Evolutionary conservation across 2,113 vertebrate species (phyloP).

Genomic region (Mixornis gularis): DNA sequence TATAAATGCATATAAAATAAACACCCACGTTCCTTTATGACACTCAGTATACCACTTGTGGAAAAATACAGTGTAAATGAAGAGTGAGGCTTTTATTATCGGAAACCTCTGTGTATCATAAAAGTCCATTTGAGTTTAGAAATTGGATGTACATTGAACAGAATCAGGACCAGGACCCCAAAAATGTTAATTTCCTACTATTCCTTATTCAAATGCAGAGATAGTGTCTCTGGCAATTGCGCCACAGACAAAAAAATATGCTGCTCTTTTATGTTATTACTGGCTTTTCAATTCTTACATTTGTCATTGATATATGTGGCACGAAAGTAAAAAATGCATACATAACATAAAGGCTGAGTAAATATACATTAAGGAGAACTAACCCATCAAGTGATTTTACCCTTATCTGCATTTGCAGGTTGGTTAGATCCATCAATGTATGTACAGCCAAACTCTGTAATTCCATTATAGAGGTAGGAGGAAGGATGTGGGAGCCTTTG

Average conservation of each 20-base stretch:
- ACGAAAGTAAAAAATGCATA: constrained; percentile 78
- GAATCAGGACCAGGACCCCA: neutral
- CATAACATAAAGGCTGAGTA: constrained; percentile 79
- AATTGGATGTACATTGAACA: neutral
- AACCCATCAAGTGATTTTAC: constrained; percentile 73
- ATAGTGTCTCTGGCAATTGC: neutral
- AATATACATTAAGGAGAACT: constrained; percentile 81
- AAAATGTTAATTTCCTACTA: constrained; percentile 7
- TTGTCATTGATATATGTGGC: constrained; percentile 88
- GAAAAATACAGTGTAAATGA: neutral
- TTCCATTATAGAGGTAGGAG: constrained; percentile 70
- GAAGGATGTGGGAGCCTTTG: constrained; percentile 18
- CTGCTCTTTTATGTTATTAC: constrained; percentile 58
- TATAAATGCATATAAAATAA: neutral
- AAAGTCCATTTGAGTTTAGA: neutral
- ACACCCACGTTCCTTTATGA: neutral
- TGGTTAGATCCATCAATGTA: constrained; percentile 89
- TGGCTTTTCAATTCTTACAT: constrained; percentile 71
- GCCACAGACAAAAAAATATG: neutral
- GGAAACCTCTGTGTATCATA: neutral
- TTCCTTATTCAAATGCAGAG: constrained; percentile 52
- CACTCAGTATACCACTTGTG: neutral
- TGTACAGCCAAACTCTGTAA: constrained; percentile 73
- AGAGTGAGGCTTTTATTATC: neutral
- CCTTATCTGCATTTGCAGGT: constrained; percentile 97